Evolutionary conservation across 2,888 invertebrate genomes (phyloP).

Genomic region (Leptodirus hochenwartii): DNA sequence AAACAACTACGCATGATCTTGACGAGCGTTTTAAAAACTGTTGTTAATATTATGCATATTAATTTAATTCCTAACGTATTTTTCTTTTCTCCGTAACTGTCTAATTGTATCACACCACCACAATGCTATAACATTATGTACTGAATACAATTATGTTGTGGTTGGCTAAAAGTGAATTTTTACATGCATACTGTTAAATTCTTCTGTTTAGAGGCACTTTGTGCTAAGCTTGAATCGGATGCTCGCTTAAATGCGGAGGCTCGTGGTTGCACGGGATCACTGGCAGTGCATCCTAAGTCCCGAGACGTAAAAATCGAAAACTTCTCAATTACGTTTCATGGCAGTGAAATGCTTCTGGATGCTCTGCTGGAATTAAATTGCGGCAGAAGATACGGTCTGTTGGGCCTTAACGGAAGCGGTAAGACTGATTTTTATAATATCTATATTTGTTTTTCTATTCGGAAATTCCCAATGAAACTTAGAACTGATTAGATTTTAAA

Average conservation of each 20-base stretch:
- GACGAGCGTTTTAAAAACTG: too few species aligned
- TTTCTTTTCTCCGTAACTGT: too few species aligned
- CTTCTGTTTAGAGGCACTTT: slow-evolving; percentile 47
- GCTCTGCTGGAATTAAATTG: slow-evolving; percentile 94
- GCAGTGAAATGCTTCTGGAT: slow-evolving; percentile 88
- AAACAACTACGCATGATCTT: too few species aligned
- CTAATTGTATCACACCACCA: too few species aligned
- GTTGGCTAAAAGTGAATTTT: slow-evolving; percentile 2
- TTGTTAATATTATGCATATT: too few species aligned
- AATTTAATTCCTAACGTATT: too few species aligned
- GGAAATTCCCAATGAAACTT: neutral
- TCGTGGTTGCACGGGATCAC: slow-evolving; percentile 82
- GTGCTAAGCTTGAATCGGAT: slow-evolving; percentile 73
- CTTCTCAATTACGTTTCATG: slow-evolving; percentile 96
- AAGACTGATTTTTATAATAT: slow-evolving; percentile 18
- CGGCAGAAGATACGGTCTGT: slow-evolving; percentile 82
- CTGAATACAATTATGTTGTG: too few species aligned
- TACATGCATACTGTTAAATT: slow-evolving; percentile 2
- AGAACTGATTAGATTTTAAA: neutral
- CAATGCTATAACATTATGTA: too few species aligned
- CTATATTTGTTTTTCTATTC: neutral
- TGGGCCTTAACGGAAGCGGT: slow-evolving; percentile 97
- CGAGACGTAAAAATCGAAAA: slow-evolving; percentile 92
- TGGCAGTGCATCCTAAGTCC: slow-evolving; percentile 89
- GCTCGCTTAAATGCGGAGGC: slow-evolving; percentile 88